phyloP scores from a whole-genome alignment of 2,888 invertebrate species.

The Patella caerulea region DNA sequence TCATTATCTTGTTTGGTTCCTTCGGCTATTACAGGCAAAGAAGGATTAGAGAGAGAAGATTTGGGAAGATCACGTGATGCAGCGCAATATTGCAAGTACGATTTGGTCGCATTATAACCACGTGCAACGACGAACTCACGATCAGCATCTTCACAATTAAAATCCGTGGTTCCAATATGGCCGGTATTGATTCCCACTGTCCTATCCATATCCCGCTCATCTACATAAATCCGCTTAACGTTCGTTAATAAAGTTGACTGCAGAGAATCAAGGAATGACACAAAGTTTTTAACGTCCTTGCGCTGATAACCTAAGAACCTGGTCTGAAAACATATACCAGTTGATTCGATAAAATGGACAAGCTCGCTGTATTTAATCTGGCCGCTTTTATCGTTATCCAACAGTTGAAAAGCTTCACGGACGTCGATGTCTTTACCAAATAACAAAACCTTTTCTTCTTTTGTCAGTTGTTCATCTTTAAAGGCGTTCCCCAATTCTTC shows the following conservation, averaged over 20 bases:
- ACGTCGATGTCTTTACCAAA: conserved; percentile 26
- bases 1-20: too few relatives aligned
- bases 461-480: conserved; percentile 38
- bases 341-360: conserved; percentile 55
- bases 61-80: too few relatives aligned
- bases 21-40: too few relatives aligned
- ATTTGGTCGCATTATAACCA: conserved; percentile 6
- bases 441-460: background rate
- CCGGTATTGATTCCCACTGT: conserved; percentile 68
- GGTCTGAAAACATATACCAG: conserved; percentile 56
- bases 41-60: too few relatives aligned
- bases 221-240: conserved; percentile 58
- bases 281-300: conserved; percentile 51
- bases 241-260: conserved; percentile 60
- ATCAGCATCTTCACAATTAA: conserved; percentile 59
- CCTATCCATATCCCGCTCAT: conserved; percentile 38
- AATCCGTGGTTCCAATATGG: conserved; percentile 66
- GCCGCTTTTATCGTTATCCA: conserved; percentile 22
- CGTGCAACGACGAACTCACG: conserved; percentile 58
- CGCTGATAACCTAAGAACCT: conserved; percentile 63
- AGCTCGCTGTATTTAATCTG: conserved; percentile 59
- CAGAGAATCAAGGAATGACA: conserved; percentile 56
- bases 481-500: conserved; percentile 45
- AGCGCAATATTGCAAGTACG: conserved; percentile 11
- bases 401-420: conserved; percentile 13